phyloP scores from a whole-genome alignment of 2,113 vertebrate species.

The Aptenodytes patagonicus region DNA sequence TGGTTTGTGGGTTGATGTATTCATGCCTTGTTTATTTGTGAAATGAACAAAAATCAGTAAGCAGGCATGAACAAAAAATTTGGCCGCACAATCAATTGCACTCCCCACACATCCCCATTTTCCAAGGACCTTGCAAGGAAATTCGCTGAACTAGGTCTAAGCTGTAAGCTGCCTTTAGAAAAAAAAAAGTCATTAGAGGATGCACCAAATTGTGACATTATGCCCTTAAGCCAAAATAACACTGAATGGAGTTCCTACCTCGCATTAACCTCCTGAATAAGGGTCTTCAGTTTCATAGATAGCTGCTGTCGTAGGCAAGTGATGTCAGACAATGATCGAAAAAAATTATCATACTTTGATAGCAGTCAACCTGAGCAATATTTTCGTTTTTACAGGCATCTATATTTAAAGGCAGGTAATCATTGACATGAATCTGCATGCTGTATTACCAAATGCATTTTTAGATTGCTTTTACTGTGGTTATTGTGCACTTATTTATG shows the following conservation, averaged over 20 bases:
- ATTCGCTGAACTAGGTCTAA: slow-evolving; percentile 81
- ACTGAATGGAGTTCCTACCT: slow-evolving; percentile 75
- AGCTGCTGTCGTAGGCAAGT: slow-evolving; percentile 65
- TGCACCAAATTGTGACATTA: slow-evolving; percentile 84
- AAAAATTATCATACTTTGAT: slow-evolving; percentile 1
- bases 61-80: slow-evolving; percentile 82
- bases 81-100: slow-evolving; percentile 78
- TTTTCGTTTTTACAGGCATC: neutral
- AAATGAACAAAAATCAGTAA: slow-evolving; percentile 87
- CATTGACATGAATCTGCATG: neutral
- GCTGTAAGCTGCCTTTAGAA: slow-evolving; percentile 72
- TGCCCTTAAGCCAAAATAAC: slow-evolving; percentile 82
- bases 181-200: slow-evolving; percentile 78
- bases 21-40: slow-evolving; percentile 90
- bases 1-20: slow-evolving; percentile 88
- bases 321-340: slow-evolving; percentile 38
- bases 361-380: slow-evolving; percentile 16
- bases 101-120: slow-evolving; percentile 62
- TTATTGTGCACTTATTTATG: neutral
- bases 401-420: slow-evolving; percentile 26
- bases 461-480: neutral
- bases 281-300: slow-evolving; percentile 71
- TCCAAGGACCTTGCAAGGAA: slow-evolving; percentile 79
- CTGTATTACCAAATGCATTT: neutral
- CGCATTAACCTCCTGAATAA: slow-evolving; percentile 75